Percentiles rank a stretch among this genome's conserved stretches.
These are phyloP conservation scores for Anodontia alba DNA, from an alignment of 2,888 invertebrate species.

Conservation along the genomic window DNA sequence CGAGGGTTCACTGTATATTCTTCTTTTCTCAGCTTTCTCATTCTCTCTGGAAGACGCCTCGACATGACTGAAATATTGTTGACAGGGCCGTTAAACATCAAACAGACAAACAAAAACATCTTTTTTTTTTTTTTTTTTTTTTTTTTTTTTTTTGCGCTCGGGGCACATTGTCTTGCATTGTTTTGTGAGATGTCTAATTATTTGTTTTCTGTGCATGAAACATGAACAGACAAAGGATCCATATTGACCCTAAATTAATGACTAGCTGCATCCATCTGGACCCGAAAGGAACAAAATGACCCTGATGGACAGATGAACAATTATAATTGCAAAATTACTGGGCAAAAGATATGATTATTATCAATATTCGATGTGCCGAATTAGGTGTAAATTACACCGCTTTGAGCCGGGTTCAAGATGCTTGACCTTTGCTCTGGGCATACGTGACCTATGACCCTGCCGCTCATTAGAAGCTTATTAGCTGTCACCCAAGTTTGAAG, in stretches of 20 bases:
- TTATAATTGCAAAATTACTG: conserved; percentile 12
- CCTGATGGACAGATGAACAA: conserved; percentile 9
- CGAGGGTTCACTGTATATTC: too few relatives aligned
- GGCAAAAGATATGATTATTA: conserved; percentile 15
- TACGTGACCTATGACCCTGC: neutral
- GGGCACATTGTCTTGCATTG: too few relatives aligned
- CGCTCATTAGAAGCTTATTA: neutral
- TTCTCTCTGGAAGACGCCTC: too few relatives aligned
- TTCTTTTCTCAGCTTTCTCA: too few relatives aligned
- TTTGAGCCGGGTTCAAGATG: conserved; percentile 7
- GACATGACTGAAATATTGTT: too few relatives aligned
- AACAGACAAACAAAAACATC: too few relatives aligned
- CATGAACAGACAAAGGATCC: neutral
- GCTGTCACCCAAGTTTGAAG: neutral
- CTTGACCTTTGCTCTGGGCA: neutral
- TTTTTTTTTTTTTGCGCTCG: too few relatives aligned
- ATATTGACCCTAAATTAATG: neutral
- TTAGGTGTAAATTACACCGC: conserved; percentile 18
- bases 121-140: too few relatives aligned
- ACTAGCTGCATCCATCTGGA: conserved; percentile 14
- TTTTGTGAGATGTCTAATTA: too few relatives aligned
- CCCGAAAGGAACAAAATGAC: conserved; percentile 4
- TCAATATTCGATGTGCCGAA: neutral
- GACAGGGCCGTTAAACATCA: too few relatives aligned
- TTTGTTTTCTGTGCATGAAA: neutral